Conservation (phyloP, 1,140 invertebrate genomes). For the Nephotettix cincticeps region DNA sequence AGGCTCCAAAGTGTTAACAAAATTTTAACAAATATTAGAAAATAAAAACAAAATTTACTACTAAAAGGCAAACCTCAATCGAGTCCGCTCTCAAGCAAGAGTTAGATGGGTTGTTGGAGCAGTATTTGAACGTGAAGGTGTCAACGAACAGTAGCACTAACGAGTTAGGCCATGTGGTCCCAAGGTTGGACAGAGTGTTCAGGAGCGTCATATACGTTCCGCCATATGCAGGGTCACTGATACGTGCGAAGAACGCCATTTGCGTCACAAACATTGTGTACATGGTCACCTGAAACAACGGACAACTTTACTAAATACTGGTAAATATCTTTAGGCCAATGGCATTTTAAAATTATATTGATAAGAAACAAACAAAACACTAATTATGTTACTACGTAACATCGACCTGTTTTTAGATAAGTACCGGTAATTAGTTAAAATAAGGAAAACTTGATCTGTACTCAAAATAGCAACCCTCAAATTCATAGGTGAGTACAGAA, state of each 20-base stretch:
- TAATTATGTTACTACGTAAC: too few species aligned
- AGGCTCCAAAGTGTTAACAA: too few species aligned
- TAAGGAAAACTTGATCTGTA: too few species aligned
- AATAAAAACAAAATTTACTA: too few species aligned
- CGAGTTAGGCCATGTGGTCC: slow-evolving; percentile 96
- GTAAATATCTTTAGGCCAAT: too few species aligned
- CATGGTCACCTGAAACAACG: slow-evolving; percentile 57
- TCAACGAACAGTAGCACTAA: slow-evolving; percentile 92
- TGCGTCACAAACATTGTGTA: slow-evolving; percentile 79
- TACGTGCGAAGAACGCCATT: slow-evolving; percentile 82
- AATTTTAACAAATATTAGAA: too few species aligned
- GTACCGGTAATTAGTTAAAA: too few species aligned
- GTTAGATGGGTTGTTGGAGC: slow-evolving; percentile 56
- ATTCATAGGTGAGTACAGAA: too few species aligned
- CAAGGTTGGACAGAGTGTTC: slow-evolving; percentile 95
- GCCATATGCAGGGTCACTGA: slow-evolving; percentile 92
- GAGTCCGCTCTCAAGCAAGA: slow-evolving; percentile 52
- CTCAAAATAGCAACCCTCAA: too few species aligned
- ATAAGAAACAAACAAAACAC: too few species aligned
- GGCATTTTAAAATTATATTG: too few species aligned
- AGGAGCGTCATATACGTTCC: slow-evolving; percentile 99
- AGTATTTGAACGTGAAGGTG: slow-evolving; percentile 76
- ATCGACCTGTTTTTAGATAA: neutral
- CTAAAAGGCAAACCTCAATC: slow-evolving; percentile 50
- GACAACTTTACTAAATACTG: too few species aligned